A percentile compares a stretch with the other conserved stretches of the same genome.
Evolutionary conservation across 2,797 vertebrate species (phyloP).

Genomic region (Chromobotia macracanthus): DNA sequence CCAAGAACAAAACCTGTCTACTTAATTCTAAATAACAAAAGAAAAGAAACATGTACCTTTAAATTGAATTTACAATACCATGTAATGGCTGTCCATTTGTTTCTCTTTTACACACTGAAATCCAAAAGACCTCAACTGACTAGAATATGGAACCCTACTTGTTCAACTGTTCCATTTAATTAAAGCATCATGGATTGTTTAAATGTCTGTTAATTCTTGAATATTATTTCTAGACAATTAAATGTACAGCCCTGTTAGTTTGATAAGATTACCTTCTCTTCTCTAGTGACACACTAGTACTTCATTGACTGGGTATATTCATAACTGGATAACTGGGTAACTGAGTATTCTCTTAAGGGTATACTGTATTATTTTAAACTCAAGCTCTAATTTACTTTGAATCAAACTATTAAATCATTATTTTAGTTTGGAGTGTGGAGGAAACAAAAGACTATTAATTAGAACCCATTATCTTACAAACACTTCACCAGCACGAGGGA

Average conservation of each 20-base stretch:
- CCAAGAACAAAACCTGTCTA: background rate
- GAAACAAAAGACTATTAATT: slow-evolving; percentile 59
- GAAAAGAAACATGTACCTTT: background rate
- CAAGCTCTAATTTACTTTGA: slow-evolving; percentile 54
- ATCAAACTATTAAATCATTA: slow-evolving; percentile 50
- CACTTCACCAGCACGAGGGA: slow-evolving; percentile 52
- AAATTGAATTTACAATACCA: background rate
- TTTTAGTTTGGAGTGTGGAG: slow-evolving; percentile 51
- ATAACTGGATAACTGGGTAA: no score
- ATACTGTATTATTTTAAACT: slow-evolving; percentile 55
- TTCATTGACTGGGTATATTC: slow-evolving; percentile 45
- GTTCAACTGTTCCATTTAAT: slow-evolving; percentile 4
- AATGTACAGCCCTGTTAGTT: slow-evolving; percentile 59
- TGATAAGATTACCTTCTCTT: slow-evolving; percentile 52
- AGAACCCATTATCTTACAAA: slow-evolving; percentile 56
- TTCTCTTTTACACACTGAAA: background rate
- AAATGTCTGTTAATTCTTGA: no score
- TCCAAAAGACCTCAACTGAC: no score
- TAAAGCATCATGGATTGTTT: background rate
- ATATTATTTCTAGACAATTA: slow-evolving; percentile 19
- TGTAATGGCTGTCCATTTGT: background rate
- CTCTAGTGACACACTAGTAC: slow-evolving; percentile 38
- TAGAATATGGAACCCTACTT: background rate
- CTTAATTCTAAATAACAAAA: background rate
- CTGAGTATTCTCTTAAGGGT: slow-evolving; percentile 59